These are phyloP conservation scores for Thrips palmi DNA, from an alignment of 1,140 invertebrate species.

Conservation along the genomic window DNA sequence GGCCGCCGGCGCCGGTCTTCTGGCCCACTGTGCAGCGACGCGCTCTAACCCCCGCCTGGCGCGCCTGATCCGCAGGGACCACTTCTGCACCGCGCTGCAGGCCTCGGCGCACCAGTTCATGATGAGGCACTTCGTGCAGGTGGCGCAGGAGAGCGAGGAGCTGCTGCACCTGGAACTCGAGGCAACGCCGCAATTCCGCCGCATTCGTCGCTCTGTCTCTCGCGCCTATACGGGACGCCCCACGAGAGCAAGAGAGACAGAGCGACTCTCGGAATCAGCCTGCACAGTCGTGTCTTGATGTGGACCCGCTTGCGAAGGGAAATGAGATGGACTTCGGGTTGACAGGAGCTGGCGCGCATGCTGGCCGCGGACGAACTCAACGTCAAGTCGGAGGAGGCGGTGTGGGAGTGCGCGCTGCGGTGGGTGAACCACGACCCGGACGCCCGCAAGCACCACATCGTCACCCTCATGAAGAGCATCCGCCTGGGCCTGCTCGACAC, in stretches of 20 bases:
- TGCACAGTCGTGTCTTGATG: too few relatives aligned
- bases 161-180: slow-evolving; percentile 47
- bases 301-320: too few relatives aligned
- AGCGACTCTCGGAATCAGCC: too few relatives aligned
- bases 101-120: slow-evolving; percentile 45
- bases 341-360: slow-evolving; percentile 44
- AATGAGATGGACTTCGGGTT: too few relatives aligned
- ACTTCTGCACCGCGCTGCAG: slow-evolving; percentile 51
- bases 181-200: too few relatives aligned
- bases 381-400: slow-evolving; percentile 40
- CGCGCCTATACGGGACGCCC: too few relatives aligned
- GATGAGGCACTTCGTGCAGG: slow-evolving; percentile 45
- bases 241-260: too few relatives aligned
- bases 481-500: slow-evolving; percentile 70
- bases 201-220: too few relatives aligned
- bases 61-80: slow-evolving; percentile 28
- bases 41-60: too few relatives aligned
- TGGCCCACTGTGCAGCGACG: too few relatives aligned
- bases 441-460: slow-evolving; percentile 40
- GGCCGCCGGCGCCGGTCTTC: too few relatives aligned
- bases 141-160: slow-evolving; percentile 44
- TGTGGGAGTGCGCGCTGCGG: slow-evolving; percentile 40
- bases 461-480: slow-evolving; percentile 57
- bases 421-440: slow-evolving; percentile 45
- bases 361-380: slow-evolving; percentile 50